Evolutionary conservation across 2,888 invertebrate species (phyloP).

Genomic region (Phlogophora meticulosa): DNA sequence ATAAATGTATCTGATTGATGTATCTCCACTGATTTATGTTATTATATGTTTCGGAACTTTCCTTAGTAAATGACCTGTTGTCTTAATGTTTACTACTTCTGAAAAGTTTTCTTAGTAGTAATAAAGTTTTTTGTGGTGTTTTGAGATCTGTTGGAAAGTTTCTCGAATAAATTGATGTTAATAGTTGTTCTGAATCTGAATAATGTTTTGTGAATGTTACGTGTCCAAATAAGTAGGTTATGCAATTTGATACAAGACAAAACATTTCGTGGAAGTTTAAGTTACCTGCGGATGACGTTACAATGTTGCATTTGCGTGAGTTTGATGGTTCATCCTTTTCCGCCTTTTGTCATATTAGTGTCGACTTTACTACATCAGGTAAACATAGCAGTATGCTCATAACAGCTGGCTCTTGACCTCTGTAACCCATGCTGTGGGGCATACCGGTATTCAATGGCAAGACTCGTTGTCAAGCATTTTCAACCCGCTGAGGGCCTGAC

Average conservation of each 20-base stretch:
- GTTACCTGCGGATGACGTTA: not conserved
- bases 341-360: not conserved
- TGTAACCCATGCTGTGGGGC: conserved; percentile 1
- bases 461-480: conserved; percentile 9
- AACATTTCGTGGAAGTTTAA: not conserved
- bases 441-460: conserved; percentile 19
- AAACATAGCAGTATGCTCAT: not conserved
- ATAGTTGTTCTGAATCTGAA: conserved; percentile 20
- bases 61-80: conserved; percentile 44
- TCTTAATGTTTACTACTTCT: conserved; percentile 24
- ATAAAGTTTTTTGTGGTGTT: conserved; percentile 37
- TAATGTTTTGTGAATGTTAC: conserved; percentile 23
- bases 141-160: conserved; percentile 25
- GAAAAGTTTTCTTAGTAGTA: conserved; percentile 26
- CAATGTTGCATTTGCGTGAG: not conserved
- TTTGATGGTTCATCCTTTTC: not conserved
- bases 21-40: conserved; percentile 46
- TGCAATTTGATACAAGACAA: not conserved
- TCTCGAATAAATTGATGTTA: conserved; percentile 37
- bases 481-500: conserved; percentile 24
- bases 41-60: conserved; percentile 59
- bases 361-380: no score
- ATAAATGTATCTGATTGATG: conserved; percentile 57
- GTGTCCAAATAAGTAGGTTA: conserved; percentile 25
- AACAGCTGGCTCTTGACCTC: not conserved